Conservation (phyloP, 2,888 invertebrate genomes). For the Polyploca ridens region DNA sequence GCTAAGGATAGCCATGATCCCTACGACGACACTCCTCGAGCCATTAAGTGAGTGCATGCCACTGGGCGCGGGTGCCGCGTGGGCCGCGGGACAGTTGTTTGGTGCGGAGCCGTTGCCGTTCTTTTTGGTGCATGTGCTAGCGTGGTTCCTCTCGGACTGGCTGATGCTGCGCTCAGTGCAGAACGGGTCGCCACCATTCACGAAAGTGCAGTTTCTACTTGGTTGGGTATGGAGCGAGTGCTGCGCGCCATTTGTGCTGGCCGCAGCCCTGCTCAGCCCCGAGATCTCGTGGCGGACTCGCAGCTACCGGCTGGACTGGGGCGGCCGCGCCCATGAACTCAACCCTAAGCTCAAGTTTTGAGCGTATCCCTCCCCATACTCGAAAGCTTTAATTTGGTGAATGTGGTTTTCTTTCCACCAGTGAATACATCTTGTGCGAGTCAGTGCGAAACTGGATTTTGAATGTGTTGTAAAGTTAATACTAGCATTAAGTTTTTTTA, state of each 20-base stretch:
- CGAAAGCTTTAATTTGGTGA: constrained; percentile 76
- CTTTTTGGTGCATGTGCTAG: constrained; percentile 95
- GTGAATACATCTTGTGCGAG: constrained; percentile 32
- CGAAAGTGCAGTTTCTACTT: constrained; percentile 96
- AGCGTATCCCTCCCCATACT: constrained; percentile 52
- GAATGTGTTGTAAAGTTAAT: constrained; percentile 51
- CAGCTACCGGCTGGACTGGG: constrained; percentile 96
- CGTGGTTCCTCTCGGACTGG: constrained; percentile 99
- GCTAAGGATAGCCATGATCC: constrained; percentile 97
- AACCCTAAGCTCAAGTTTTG: constrained; percentile 89
- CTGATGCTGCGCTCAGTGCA: constrained; percentile 94
- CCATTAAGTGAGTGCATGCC: constrained; percentile 98
- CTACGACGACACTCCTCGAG: constrained; percentile 95
- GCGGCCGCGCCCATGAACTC: constrained; percentile 96
- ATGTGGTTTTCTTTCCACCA: constrained; percentile 45
- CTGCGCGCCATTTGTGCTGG: constrained; percentile 94
- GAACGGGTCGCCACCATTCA: constrained; percentile 96
- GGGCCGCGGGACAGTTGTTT: constrained; percentile 93
- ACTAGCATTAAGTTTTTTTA: constrained; percentile 70
- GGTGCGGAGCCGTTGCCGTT: constrained; percentile 95
- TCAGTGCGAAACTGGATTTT: constrained; percentile 40
- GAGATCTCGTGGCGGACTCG: constrained; percentile 97
- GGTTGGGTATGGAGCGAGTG: constrained; percentile 98
- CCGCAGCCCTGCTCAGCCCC: constrained; percentile 94
- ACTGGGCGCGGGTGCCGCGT: constrained; percentile 95